These are phyloP conservation scores for Mesembrinibis cayennensis DNA, from an alignment of 2,113 vertebrate species.

Conservation along the genomic window DNA sequence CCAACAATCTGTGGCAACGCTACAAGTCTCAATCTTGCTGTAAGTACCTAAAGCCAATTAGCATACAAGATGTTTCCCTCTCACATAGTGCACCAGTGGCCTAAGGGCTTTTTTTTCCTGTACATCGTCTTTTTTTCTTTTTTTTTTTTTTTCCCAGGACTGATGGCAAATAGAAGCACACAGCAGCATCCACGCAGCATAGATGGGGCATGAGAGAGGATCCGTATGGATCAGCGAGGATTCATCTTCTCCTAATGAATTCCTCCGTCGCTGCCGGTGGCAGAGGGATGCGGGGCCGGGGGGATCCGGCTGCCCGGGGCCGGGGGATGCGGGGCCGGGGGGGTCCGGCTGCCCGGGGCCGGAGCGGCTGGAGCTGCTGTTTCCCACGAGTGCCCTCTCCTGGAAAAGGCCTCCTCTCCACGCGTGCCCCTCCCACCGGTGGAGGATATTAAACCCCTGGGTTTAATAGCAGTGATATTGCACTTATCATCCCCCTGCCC, in stretches of 20 bases:
- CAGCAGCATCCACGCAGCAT: background rate
- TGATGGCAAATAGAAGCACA: background rate
- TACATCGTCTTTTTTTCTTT: background rate
- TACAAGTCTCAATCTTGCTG: constrained; percentile 52
- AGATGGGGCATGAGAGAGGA: background rate
- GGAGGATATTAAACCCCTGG: background rate
- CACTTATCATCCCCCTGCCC: background rate
- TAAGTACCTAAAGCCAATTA: constrained; percentile 62
- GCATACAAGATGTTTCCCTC: constrained; percentile 48
- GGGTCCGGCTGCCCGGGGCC: background rate
- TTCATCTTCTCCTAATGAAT: background rate
- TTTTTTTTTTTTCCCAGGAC: background rate
- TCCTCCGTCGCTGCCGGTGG: fast-evolving
- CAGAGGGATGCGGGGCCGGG: background rate
- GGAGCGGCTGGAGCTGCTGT: background rate
- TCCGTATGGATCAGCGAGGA: background rate
- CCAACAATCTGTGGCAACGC: constrained; percentile 35
- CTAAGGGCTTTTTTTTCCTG: background rate
- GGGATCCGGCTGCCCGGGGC: too few species aligned
- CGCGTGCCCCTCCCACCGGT: background rate
- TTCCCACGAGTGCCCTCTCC: constrained; percentile 71
- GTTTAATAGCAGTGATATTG: background rate
- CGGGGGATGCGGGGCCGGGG: fast-evolving
- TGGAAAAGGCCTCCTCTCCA: constrained; percentile 28
- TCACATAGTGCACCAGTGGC: constrained; percentile 14